phyloP scores from a whole-genome alignment of 2,797 vertebrate genomes.

The Merluccius polli region DNA sequence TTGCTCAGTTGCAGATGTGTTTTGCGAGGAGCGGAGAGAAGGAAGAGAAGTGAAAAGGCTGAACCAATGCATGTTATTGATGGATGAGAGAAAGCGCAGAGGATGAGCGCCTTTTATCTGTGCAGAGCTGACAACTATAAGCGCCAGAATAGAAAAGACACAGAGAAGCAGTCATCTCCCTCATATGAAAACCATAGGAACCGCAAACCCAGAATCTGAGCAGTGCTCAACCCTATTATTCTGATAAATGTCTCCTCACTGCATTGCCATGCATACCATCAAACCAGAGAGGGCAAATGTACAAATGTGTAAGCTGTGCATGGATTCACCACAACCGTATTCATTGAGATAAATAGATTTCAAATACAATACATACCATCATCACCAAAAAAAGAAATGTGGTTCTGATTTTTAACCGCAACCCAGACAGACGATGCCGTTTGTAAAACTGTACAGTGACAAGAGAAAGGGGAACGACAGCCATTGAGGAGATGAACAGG shows the following conservation, averaged over 20 bases:
- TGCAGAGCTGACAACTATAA: conserved; percentile 57
- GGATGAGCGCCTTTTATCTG: conserved; percentile 66
- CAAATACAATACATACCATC: background rate
- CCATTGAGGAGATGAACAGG: conserved; percentile 64
- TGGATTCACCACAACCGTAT: background rate
- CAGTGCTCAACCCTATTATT: conserved; percentile 43
- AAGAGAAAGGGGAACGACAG: conserved; percentile 57
- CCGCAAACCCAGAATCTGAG: conserved; percentile 36
- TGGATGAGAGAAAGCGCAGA: conserved; percentile 61
- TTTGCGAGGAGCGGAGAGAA: background rate
- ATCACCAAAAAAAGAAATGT: background rate
- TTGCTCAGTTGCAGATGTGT: conserved; percentile 1
- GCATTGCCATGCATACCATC: background rate
- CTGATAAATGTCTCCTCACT: conserved; percentile 30
- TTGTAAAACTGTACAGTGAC: conserved; percentile 12
- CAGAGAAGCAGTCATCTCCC: conserved; percentile 48
- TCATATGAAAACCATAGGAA: conserved; percentile 53
- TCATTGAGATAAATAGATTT: background rate
- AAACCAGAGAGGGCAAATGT: background rate
- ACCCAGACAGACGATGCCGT: background rate
- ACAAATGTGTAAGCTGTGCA: background rate
- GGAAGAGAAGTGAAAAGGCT: conserved; percentile 24
- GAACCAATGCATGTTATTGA: conserved; percentile 51
- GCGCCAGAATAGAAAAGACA: conserved; percentile 45
- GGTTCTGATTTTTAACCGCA: background rate